phyloP scores from a whole-genome alignment of 2,113 vertebrate species.

The Rhipidura dahli region DNA sequence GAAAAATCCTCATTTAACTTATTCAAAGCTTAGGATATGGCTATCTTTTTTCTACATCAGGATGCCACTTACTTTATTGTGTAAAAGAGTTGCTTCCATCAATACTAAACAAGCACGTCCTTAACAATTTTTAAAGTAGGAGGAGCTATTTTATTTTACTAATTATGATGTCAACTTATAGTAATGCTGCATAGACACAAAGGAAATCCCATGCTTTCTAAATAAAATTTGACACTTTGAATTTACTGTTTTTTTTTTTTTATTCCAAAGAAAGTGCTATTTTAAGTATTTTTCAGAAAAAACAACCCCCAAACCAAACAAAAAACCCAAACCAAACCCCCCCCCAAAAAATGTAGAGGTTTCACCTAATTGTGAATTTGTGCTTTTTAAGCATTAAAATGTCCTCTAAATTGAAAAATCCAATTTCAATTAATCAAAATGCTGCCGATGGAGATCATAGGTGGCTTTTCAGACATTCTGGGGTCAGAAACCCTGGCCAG shows the following conservation, averaged over 20 bases:
- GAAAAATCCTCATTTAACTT: not conserved
- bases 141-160: not conserved
- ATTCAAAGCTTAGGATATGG: not conserved
- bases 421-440: not conserved
- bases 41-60: not conserved
- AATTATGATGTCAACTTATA: not conserved
- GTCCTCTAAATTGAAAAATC: not conserved
- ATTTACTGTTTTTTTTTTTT: not conserved
- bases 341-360: accelerated
- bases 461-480: not conserved
- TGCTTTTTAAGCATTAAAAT: not conserved
- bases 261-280: not conserved
- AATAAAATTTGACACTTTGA: not conserved
- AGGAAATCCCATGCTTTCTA: not conserved
- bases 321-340: not conserved
- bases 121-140: not conserved
- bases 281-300: not conserved
- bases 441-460: not conserved
- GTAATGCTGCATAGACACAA: not conserved
- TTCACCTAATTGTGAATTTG: not conserved
- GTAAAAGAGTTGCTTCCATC: not conserved
- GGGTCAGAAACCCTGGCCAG: not conserved
- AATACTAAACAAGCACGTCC: not conserved
- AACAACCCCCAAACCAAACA: no score
- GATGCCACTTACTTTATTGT: not conserved